A percentile compares a stretch with the other conserved stretches of the same genome.
Evolutionary conservation across 2,888 invertebrate species (phyloP).

Genomic region (Rhyacophila evoluta): DNA sequence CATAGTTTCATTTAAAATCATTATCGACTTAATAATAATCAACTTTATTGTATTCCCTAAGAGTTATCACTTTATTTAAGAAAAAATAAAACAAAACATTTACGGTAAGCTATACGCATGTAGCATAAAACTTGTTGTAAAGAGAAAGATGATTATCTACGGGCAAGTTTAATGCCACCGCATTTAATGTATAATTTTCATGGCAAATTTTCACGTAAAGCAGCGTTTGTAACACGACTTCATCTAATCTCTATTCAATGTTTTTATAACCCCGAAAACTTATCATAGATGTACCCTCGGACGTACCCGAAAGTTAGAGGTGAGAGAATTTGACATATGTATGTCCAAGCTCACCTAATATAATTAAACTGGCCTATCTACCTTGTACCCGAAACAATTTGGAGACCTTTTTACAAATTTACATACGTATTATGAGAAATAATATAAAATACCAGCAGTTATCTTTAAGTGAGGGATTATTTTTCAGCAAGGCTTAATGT

Average conservation of each 20-base stretch:
- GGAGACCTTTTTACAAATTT: slow-evolving; percentile 8
- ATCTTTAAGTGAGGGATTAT: not conserved
- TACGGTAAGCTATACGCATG: too few relatives aligned
- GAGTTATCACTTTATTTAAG: too few relatives aligned
- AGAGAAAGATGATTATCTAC: not conserved
- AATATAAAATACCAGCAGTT: not conserved
- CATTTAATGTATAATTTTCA: not conserved
- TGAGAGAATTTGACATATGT: slow-evolving; percentile 14
- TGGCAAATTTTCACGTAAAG: not conserved
- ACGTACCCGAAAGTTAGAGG: not conserved
- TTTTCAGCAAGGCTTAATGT: not conserved
- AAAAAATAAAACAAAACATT: too few relatives aligned
- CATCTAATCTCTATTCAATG: slow-evolving; percentile 14
- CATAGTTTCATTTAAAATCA: too few relatives aligned
- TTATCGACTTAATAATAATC: too few relatives aligned
- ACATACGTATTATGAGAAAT: slow-evolving; percentile 13
- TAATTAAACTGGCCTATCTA: not conserved
- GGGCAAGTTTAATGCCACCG: not conserved
- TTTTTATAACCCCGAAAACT: not conserved
- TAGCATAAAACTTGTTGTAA: not conserved
- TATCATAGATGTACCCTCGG: not conserved
- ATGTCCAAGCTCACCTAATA: not conserved
- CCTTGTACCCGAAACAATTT: not conserved
- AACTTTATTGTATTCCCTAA: too few relatives aligned
- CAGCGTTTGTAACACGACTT: not conserved